Percentiles rank a stretch among this genome's conserved stretches.
Conservation (phyloP, 92 coral and sea anemone genomes). For the Epizoanthus illoricatus region DNA sequence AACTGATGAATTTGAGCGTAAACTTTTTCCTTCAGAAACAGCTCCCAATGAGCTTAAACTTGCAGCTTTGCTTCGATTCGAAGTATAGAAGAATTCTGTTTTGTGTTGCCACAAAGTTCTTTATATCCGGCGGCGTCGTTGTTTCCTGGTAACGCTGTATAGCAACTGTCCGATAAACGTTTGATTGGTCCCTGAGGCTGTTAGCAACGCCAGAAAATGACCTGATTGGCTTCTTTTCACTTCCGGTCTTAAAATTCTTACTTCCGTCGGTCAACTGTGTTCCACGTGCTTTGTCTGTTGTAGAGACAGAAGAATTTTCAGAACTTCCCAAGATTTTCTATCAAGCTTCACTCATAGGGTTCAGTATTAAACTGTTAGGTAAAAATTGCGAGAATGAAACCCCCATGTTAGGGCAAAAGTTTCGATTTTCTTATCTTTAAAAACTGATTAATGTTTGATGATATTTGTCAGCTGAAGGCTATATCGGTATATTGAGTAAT, state of each 20-base stretch:
- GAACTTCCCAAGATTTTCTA: not conserved
- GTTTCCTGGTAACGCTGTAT: constrained; percentile 70
- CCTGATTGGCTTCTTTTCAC: constrained; percentile 52
- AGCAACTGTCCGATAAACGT: constrained; percentile 4
- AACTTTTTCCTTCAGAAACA: not conserved
- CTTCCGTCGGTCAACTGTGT: constrained; percentile 4
- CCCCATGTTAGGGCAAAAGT: not conserved
- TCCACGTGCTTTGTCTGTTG: constrained; percentile 41
- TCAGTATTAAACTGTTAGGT: not conserved
- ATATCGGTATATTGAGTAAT: not conserved
- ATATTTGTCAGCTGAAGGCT: not conserved
- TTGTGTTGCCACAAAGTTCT: constrained; percentile 64
- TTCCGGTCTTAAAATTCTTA: constrained; percentile 43
- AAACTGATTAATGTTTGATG: constrained; percentile 23
- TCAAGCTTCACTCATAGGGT: not conserved
- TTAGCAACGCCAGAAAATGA: constrained; percentile 15
- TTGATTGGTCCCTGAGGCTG: constrained; percentile 23
- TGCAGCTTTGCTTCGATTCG: constrained; percentile 12
- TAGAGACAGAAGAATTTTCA: constrained; percentile 35
- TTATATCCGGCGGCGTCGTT: constrained; percentile 85
- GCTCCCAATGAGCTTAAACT: constrained; percentile 1
- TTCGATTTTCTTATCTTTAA: not conserved
- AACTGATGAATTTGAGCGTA: not conserved
- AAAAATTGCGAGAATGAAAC: not conserved
- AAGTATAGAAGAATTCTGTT: constrained; percentile 63